A percentile compares a stretch with the other conserved stretches of the same genome.
These are phyloP conservation scores for Ciconia maguari DNA, from an alignment of 2,113 vertebrate genomes.

Conservation along the genomic window DNA sequence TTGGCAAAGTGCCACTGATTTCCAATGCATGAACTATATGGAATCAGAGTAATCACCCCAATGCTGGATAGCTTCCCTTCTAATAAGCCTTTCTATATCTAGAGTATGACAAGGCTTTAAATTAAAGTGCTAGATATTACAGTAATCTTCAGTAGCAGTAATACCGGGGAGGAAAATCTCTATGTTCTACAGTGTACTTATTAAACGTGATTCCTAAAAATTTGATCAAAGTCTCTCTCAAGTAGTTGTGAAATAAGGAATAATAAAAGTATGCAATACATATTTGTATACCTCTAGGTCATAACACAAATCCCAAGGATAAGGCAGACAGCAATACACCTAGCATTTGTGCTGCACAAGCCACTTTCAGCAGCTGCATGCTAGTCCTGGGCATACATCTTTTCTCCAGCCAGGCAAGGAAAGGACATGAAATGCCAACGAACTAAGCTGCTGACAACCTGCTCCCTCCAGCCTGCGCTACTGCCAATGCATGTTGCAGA, in stretches of 20 bases:
- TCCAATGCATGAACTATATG: background rate
- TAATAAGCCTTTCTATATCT: background rate
- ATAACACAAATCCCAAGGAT: background rate
- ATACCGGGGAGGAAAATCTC: background rate
- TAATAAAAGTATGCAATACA: background rate
- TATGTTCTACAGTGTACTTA: background rate
- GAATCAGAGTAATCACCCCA: background rate
- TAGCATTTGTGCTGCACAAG: background rate
- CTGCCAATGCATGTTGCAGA: background rate
- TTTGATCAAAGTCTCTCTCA: background rate
- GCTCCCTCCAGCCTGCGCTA: no score
- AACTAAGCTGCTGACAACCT: background rate
- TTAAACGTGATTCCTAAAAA: background rate
- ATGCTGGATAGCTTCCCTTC: background rate
- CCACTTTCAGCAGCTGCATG: background rate
- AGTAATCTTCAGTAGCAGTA: background rate
- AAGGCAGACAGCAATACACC: accelerated
- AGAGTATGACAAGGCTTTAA: background rate
- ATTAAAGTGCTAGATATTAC: background rate
- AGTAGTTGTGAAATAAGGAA: background rate
- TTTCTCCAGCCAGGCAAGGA: background rate
- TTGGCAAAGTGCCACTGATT: background rate
- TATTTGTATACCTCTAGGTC: background rate
- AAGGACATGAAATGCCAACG: background rate
- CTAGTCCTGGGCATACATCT: background rate